Conservation (phyloP, 35 echinoderm and acorn worm species). For the Ophiothrix spiculata region DNA sequence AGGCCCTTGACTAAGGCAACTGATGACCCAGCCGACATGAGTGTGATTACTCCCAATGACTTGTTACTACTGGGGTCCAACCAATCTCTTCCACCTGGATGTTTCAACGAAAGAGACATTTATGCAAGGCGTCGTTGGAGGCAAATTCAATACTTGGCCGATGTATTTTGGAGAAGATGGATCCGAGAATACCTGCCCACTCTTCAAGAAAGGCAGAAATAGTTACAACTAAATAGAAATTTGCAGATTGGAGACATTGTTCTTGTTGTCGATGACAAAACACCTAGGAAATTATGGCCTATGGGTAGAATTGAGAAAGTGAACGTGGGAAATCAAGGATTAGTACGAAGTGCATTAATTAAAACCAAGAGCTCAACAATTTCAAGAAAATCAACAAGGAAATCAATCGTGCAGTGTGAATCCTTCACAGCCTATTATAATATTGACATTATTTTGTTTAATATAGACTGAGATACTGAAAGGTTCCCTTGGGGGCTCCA, state of each 20-base stretch:
- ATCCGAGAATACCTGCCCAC: conserved; percentile 24
- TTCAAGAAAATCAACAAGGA: too few species aligned
- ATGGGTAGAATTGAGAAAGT: conserved; percentile 14
- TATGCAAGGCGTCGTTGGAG: too few species aligned
- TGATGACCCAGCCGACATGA: neutral
- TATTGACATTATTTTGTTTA: too few species aligned
- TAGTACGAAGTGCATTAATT: conserved; percentile 2
- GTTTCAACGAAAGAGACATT: neutral
- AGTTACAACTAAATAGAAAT: conserved; percentile 30
- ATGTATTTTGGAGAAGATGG: conserved; percentile 56
- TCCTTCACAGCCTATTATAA: too few species aligned
- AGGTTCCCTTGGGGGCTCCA: too few species aligned
- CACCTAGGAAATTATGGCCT: conserved; percentile 26
- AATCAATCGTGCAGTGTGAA: too few species aligned
- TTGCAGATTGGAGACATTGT: conserved; percentile 48
- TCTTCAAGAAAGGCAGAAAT: conserved; percentile 54
- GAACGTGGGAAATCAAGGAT: neutral
- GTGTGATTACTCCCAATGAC: neutral
- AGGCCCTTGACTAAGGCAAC: neutral
- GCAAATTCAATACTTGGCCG: conserved; percentile 49
- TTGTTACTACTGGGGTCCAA: neutral
- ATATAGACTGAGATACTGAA: too few species aligned
- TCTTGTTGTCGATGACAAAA: conserved; percentile 31
- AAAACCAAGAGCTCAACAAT: neutral
- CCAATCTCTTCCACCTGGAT: neutral